phyloP scores from a whole-genome alignment of 2,797 vertebrate genomes.

The Mormyrops boulengeri region DNA sequence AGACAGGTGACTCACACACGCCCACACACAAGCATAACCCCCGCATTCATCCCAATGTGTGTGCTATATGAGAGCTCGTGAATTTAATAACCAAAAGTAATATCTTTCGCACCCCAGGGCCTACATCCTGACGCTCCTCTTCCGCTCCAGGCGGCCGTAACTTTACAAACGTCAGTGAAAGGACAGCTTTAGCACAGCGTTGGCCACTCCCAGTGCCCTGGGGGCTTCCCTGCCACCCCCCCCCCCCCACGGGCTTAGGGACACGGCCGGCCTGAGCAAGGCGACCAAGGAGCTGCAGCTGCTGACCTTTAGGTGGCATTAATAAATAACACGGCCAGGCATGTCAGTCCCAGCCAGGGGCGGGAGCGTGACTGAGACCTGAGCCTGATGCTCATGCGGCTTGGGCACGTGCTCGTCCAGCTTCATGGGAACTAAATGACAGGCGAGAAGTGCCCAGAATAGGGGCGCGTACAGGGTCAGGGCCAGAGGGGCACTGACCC shows the following conservation, averaged over 20 bases:
- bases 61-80: background rate
- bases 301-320: constrained; percentile 56
- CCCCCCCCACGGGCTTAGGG: background rate
- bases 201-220: background rate
- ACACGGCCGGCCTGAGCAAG: background rate
- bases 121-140: background rate
- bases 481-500: background rate
- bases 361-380: background rate
- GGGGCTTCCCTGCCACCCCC: background rate
- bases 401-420: background rate
- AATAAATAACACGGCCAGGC: constrained; percentile 54
- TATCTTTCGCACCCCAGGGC: background rate
- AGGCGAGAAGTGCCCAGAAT: background rate
- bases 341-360: constrained; percentile 42
- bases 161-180: background rate
- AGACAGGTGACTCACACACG: background rate
- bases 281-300: constrained; percentile 42
- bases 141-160: background rate
- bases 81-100: constrained; percentile 2
- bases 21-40: background rate
- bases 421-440: background rate
- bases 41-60: background rate
- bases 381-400: background rate
- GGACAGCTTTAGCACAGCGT: background rate
- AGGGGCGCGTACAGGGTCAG: background rate